Evolutionary conservation across 1,140 invertebrate genomes (phyloP).

Genomic region (Tetraneura akinire): DNA sequence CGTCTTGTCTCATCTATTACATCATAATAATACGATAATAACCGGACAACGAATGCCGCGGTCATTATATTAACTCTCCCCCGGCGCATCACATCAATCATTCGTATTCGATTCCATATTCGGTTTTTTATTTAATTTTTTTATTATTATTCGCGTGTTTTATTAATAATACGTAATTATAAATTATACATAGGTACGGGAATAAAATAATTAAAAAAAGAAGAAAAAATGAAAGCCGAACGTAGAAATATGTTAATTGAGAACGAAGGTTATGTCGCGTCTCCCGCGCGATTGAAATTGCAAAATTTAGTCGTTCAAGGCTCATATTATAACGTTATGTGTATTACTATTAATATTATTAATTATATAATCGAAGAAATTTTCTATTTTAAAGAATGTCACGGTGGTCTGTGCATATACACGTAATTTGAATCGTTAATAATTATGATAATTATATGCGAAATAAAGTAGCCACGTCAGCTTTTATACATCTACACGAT

Average conservation of each 20-base stretch:
- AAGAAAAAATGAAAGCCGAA: conserved; percentile 16
- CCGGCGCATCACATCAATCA: no score
- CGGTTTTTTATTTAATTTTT: not conserved
- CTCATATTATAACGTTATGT: not conserved
- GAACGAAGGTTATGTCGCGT: not conserved
- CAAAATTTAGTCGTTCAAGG: not conserved
- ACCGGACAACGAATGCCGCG: no score
- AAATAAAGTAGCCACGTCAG: not conserved
- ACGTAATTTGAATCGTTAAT: not conserved
- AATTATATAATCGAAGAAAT: not conserved
- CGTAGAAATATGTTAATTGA: not conserved
- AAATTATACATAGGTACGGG: not conserved
- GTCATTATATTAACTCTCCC: no score
- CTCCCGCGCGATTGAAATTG: conserved; percentile 1
- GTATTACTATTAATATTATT: no score
- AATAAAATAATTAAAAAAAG: no score
- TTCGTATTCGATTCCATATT: no score
- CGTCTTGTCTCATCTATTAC: no score
- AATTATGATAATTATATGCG: no score
- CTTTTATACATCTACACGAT: no score
- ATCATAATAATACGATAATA: no score
- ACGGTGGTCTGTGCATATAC: not conserved
- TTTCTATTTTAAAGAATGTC: conserved; percentile 7
- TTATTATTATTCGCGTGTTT: not conserved
- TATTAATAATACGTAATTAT: not conserved